Evolutionary conservation across 1,140 invertebrate species (phyloP).

Genomic region (Hyles euphorbiae): DNA sequence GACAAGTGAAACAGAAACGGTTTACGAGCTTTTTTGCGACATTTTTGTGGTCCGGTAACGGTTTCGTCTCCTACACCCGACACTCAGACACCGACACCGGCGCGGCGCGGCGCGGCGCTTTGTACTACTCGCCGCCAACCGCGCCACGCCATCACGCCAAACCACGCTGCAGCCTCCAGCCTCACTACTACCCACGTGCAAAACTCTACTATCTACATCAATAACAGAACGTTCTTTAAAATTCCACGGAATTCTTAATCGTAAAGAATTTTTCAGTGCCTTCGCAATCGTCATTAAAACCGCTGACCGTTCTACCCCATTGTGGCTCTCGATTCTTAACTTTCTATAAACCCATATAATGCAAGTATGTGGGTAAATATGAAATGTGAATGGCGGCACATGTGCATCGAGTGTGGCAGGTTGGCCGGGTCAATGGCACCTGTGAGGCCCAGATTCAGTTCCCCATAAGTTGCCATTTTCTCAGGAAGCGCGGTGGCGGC

Average conservation of each 20-base stretch:
- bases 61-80: conserved; percentile 37
- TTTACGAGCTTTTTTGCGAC: conserved; percentile 58
- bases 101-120: too few relatives aligned
- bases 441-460: conserved; percentile 62
- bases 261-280: too few relatives aligned
- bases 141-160: too few relatives aligned
- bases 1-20: conserved; percentile 68
- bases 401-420: conserved; percentile 41
- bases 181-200: not conserved
- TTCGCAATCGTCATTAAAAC: conserved; percentile 19
- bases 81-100: not conserved
- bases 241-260: too few relatives aligned
- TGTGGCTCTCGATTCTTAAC: conserved; percentile 33
- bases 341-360: conserved; percentile 37
- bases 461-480: conserved; percentile 72
- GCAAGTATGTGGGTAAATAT: conserved; percentile 40
- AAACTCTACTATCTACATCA: not conserved
- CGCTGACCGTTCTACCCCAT: conserved; percentile 24
- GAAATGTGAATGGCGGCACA: conserved; percentile 51
- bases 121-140: too few relatives aligned
- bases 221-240: too few relatives aligned
- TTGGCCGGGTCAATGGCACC: conserved; percentile 60
- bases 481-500: conserved; percentile 47
- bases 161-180: too few relatives aligned
- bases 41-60: conserved; percentile 60